Conservation (phyloP, 2,888 invertebrate genomes). For the Globia sparganii region DNA sequence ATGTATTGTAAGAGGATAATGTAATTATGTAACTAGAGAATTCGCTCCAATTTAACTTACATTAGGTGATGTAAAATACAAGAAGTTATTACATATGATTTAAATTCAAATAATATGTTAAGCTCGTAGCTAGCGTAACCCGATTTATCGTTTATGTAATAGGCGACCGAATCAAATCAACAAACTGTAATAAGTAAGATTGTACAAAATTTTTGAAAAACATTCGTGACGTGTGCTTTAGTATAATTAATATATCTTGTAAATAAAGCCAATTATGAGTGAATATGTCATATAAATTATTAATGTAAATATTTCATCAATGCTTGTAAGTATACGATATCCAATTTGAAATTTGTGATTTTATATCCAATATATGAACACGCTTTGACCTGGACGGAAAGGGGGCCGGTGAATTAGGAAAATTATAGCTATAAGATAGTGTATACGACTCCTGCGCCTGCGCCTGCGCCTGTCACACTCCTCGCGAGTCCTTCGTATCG, state of each 20-base stretch:
- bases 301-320: conserved; percentile 71
- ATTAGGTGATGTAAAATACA: conserved; percentile 78
- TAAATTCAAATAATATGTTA: conserved; percentile 76
- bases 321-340: conserved; percentile 74
- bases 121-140: conserved; percentile 81
- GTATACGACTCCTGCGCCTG: conserved; percentile 48
- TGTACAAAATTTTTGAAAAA: conserved; percentile 11
- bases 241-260: conserved; percentile 42
- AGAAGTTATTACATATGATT: conserved; percentile 72
- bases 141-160: conserved; percentile 47
- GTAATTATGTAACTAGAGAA: conserved; percentile 81
- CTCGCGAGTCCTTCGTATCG: conserved; percentile 30
- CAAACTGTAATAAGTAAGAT: conserved; percentile 18
- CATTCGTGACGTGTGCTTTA: conserved; percentile 29
- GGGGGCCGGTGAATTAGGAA: conserved; percentile 80
- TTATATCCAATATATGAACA: conserved; percentile 84
- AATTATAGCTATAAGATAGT: conserved; percentile 61
- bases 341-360: conserved; percentile 74
- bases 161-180: conserved; percentile 40
- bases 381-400: conserved; percentile 88
- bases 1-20: conserved; percentile 82
- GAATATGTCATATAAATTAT: conserved; percentile 53
- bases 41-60: conserved; percentile 76
- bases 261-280: conserved; percentile 59
- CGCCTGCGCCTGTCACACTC: conserved; percentile 53